phyloP scores from a whole-genome alignment of 2,888 invertebrate genomes.

The Apamea crenata region DNA sequence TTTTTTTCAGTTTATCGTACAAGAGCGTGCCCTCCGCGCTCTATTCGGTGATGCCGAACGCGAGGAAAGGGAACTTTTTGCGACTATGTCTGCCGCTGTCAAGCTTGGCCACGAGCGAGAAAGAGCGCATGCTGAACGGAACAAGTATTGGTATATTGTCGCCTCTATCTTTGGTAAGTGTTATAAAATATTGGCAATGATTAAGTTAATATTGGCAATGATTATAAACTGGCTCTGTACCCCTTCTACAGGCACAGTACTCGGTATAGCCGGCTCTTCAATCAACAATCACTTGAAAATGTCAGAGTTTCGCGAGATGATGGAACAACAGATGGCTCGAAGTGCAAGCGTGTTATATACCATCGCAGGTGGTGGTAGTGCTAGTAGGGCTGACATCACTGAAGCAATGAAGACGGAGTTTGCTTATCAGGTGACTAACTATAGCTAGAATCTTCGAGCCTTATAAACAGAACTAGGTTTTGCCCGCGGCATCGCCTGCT shows the following conservation, averaged over 20 bases:
- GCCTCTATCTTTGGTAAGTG: constrained; percentile 91
- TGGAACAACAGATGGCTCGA: constrained; percentile 89
- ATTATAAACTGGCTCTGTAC: background rate
- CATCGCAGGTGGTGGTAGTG: constrained; percentile 82
- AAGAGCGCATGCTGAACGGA: constrained; percentile 94
- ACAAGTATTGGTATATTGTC: constrained; percentile 96
- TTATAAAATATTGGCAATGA: background rate
- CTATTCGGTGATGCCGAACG: constrained; percentile 92
- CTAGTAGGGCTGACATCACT: constrained; percentile 80
- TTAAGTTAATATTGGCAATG: background rate
- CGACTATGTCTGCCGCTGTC: constrained; percentile 93
- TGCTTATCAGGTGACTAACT: constrained; percentile 81
- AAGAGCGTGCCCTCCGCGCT: constrained; percentile 91
- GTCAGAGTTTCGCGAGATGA: constrained; percentile 91
- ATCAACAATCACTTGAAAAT: constrained; percentile 92
- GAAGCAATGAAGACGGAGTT: constrained; percentile 88
- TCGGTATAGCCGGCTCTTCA: constrained; percentile 92
- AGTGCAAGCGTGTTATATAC: constrained; percentile 86
- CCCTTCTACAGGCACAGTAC: constrained; percentile 86
- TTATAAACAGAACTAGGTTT: background rate
- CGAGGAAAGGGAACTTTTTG: constrained; percentile 94
- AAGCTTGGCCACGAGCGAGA: constrained; percentile 96
- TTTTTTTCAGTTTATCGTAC: constrained; percentile 86
- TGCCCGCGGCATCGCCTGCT: too few species aligned
- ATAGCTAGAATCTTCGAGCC: background rate